Conservation (phyloP, 2,888 invertebrate genomes). For the Busseola fusca region DNA sequence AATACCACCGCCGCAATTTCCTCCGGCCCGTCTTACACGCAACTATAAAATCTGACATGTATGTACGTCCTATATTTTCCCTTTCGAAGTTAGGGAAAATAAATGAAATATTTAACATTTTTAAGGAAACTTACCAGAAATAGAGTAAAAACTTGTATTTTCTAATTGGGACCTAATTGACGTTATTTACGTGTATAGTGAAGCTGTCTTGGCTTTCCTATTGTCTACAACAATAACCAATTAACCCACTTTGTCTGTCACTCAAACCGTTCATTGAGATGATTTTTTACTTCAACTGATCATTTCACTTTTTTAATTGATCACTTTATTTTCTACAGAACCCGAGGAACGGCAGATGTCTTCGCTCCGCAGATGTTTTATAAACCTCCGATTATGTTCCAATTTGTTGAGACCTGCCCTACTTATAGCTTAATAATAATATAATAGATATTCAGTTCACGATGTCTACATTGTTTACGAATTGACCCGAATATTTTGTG, state of each 20-base stretch:
- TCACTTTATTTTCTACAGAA: slow-evolving; percentile 14
- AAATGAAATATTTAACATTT: slow-evolving; percentile 18
- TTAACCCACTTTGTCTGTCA: slow-evolving; percentile 60
- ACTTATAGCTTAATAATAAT: slow-evolving; percentile 26
- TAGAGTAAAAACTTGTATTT: slow-evolving; percentile 26
- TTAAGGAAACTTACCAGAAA: slow-evolving; percentile 13
- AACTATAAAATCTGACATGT: slow-evolving; percentile 49
- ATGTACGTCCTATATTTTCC: slow-evolving; percentile 39
- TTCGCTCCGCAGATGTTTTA: slow-evolving; percentile 29
- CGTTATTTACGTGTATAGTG: slow-evolving; percentile 24
- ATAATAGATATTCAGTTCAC: slow-evolving; percentile 18
- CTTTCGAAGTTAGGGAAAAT: slow-evolving; percentile 43
- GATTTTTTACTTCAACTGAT: slow-evolving; percentile 42
- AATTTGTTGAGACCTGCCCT: slow-evolving; percentile 31
- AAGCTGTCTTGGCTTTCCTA: slow-evolving; percentile 39
- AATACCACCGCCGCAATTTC: slow-evolving; percentile 41
- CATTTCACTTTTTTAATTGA: slow-evolving; percentile 32
- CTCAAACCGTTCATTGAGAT: slow-evolving; percentile 49
- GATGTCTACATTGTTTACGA: slow-evolving; percentile 37
- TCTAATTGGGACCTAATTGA: slow-evolving; percentile 50
- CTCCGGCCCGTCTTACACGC: slow-evolving; percentile 45
- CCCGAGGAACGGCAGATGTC: slow-evolving; percentile 38
- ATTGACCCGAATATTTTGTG: slow-evolving; percentile 35
- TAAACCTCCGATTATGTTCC: slow-evolving; percentile 7
- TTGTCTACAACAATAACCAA: slow-evolving; percentile 60